Evolutionary conservation across 2,888 invertebrate species (phyloP).

Genomic region (Saturnia pavonia): DNA sequence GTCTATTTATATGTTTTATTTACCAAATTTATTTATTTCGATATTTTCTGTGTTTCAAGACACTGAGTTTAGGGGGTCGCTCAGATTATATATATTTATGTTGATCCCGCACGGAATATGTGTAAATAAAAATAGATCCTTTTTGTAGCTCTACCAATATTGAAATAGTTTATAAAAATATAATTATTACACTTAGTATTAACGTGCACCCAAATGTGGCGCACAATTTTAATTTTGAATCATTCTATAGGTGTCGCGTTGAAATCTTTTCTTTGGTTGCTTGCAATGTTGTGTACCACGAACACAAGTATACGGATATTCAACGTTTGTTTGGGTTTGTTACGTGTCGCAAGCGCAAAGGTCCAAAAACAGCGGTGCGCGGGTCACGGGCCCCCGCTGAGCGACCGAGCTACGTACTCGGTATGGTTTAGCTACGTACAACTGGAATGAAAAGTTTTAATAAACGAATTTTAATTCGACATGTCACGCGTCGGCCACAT

Average conservation of each 20-base stretch:
- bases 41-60: too few species aligned
- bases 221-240: too few species aligned
- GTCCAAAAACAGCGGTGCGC: conserved; percentile 16
- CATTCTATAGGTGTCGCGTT: neutral
- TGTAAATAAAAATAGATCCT: too few species aligned
- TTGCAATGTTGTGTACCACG: neutral
- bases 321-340: neutral
- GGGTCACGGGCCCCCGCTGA: conserved; percentile 21
- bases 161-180: too few species aligned
- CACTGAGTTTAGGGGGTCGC: too few species aligned
- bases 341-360: conserved; percentile 18
- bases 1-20: too few species aligned
- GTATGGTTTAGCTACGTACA: neutral
- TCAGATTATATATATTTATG: too few species aligned
- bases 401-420: conserved; percentile 10
- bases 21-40: too few species aligned
- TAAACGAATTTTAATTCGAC: conserved; percentile 4
- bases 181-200: too few species aligned
- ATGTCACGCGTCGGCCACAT: neutral
- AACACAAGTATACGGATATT: neutral
- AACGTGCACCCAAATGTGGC: too few species aligned
- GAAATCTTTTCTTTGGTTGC: neutral
- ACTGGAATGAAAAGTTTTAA: conserved; percentile 8
- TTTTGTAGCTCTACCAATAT: too few species aligned
- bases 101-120: too few species aligned